Conservation (phyloP, 2,888 invertebrate species). For the Seladonia tumulorum region DNA sequence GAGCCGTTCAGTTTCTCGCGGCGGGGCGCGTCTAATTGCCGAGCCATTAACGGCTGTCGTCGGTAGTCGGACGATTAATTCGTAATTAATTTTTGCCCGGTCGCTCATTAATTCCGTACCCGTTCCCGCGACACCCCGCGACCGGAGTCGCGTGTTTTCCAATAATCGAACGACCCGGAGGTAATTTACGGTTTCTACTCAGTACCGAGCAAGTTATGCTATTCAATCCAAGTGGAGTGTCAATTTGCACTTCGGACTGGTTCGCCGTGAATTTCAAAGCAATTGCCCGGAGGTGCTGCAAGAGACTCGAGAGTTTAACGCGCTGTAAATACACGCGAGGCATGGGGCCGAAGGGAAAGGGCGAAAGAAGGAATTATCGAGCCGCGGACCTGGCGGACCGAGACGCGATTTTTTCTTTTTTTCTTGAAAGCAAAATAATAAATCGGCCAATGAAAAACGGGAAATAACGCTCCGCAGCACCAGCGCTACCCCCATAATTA, state of each 20-base stretch:
- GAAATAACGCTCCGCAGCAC: not conserved
- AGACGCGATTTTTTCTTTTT: conserved; percentile 1
- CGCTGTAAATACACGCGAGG: conserved; percentile 16
- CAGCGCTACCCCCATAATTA: conserved; percentile 10
- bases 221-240: conserved; percentile 37
- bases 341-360: not conserved
- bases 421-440: not conserved
- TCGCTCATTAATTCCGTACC: conserved; percentile 27
- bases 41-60: not conserved
- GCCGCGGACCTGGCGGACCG: not conserved
- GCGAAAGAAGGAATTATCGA: not conserved
- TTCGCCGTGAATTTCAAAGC: conserved; percentile 39
- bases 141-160: conserved; percentile 33
- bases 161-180: conserved; percentile 35
- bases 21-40: not conserved
- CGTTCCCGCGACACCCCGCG: conserved; percentile 3
- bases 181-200: conserved; percentile 28
- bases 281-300: conserved; percentile 20
- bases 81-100: conserved; percentile 21
- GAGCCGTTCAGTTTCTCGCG: not conserved
- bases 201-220: conserved; percentile 30
- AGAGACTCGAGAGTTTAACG: conserved; percentile 11
- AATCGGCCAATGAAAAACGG: conserved; percentile 13
- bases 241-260: conserved; percentile 42
- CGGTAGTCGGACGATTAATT: conserved; percentile 17